phyloP scores from a whole-genome alignment of 2,797 vertebrate genomes.

The Pteronotus mesoamericanus region DNA sequence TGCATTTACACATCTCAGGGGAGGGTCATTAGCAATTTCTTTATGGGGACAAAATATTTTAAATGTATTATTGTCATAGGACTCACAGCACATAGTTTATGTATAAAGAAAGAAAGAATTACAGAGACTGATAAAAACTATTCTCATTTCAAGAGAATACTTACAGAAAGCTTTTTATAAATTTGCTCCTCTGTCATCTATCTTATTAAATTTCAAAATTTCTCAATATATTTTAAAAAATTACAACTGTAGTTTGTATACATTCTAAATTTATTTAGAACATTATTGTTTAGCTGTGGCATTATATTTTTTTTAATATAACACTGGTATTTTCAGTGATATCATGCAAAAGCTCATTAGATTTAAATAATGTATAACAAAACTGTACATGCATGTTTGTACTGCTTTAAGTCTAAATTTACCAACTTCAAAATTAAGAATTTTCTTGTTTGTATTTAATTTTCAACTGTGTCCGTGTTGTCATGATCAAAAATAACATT shows the following conservation, averaged over 20 bases:
- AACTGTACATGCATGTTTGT: not conserved
- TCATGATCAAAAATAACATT: slow-evolving; percentile 65
- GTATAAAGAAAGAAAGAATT: not conserved
- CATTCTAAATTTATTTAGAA: not conserved
- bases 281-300: not conserved
- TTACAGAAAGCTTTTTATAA: not conserved
- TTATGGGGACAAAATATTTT: not conserved
- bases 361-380: slow-evolving; percentile 5
- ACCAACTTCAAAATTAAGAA: not conserved
- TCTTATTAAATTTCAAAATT: not conserved
- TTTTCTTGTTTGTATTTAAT: slow-evolving; percentile 3
- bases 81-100: not conserved
- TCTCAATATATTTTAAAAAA: not conserved
- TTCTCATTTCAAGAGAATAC: not conserved
- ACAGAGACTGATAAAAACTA: not conserved
- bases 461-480: slow-evolving; percentile 63
- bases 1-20: not conserved
- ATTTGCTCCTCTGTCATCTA: not conserved
- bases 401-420: not conserved
- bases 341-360: not conserved
- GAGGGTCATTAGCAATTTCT: not conserved
- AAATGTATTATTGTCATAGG: not conserved
- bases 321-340: not conserved
- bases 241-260: not conserved
- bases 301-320: not conserved